phyloP scores from a whole-genome alignment of 2,888 invertebrate genomes.

The Campoletis raptor region DNA sequence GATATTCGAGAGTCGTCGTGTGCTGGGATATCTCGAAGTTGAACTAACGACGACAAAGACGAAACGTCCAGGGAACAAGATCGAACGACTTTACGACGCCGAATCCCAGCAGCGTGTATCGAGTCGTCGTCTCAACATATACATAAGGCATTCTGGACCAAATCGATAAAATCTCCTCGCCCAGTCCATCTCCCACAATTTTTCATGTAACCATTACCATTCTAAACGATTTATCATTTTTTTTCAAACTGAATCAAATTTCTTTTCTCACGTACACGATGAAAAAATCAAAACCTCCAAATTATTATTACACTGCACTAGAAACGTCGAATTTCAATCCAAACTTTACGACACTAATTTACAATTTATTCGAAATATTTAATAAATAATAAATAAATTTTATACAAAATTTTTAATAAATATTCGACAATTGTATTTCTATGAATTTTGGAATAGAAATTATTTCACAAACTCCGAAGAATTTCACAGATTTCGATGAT shows the following conservation, averaged over 20 bases:
- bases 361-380: too few relatives aligned
- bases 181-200: not conserved
- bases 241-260: not conserved
- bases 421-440: too few relatives aligned
- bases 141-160: not conserved
- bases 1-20: slow-evolving; percentile 77
- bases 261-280: not conserved
- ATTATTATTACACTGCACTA: too few relatives aligned
- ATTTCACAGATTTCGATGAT: too few relatives aligned
- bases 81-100: slow-evolving; percentile 50
- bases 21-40: slow-evolving; percentile 69
- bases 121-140: not conserved
- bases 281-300: not conserved
- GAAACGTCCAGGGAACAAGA: slow-evolving; percentile 22
- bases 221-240: not conserved
- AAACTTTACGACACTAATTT: too few relatives aligned
- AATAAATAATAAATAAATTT: too few relatives aligned
- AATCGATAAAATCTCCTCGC: not conserved
- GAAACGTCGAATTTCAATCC: too few relatives aligned
- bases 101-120: slow-evolving; percentile 39
- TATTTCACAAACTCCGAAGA: too few relatives aligned
- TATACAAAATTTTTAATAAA: too few relatives aligned
- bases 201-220: not conserved
- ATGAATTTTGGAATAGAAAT: too few relatives aligned
- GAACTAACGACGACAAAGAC: slow-evolving; percentile 65